Evolutionary conservation across 1,140 invertebrate species (phyloP), one percentile per base, ranked within the genome.

Genomic region (Drosophila athabasca): DNA sequence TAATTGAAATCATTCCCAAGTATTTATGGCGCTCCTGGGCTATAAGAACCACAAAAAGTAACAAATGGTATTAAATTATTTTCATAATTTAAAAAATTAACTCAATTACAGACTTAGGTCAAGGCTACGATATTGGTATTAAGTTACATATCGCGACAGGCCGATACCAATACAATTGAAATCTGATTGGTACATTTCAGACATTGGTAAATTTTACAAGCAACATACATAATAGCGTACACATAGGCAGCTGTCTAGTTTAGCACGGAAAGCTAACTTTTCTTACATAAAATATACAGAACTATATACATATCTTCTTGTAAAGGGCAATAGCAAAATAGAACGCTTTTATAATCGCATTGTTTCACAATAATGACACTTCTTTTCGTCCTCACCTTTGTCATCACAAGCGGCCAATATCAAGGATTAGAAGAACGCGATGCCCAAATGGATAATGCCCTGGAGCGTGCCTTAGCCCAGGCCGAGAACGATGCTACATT

Each of bases 401-500:
- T n/a, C 53, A n/a, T 22, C 50, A 84, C 74, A 3, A 65, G 62
- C 22, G 62, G 62, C 31, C 59, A 43, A 19, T 90, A 89, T 52
- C 69, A 75, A 13, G 90, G 87, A 4, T 17, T 91, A 6, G 81
- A 91, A 46, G 91, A 92, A 53, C 89, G 79, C 6, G 81, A 62
- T 71, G 76, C 93, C 55, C 92, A 94, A 72, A 87, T 94, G 54
- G 93, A 93, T 62, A 90, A 91, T 7, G 93, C 92, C 43, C 76
- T 95, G 39, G 94, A 95, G 68, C 93, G 94, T 53, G 95, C 94
- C 0, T 92, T 95, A 0, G 93, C 93, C 57, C 94, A 95, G 90
- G 95, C 95, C 0, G 92, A 95, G 2, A 93, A 95, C 62, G 95
- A 95, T 74, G 93, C 94, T 22, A 95, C 94, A 1, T 95, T 95